These are phyloP conservation scores for Tachysurus fulvidraco DNA, from an alignment of 2,113 vertebrate species.

Conservation along the genomic window DNA sequence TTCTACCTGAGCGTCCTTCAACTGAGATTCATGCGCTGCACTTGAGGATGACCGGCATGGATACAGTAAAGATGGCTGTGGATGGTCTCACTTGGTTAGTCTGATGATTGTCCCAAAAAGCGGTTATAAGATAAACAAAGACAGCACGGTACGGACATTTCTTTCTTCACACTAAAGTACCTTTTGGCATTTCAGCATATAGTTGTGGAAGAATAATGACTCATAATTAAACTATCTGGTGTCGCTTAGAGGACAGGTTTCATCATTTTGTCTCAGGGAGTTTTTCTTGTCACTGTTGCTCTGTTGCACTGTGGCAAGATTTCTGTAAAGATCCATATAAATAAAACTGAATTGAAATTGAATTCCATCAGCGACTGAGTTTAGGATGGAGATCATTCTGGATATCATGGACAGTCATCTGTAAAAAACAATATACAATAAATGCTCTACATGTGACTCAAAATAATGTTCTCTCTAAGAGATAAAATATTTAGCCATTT, in stretches of 20 bases:
- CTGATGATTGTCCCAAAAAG: not conserved
- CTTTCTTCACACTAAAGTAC: not conserved
- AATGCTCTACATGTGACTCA: not conserved
- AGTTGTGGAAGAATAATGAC: not conserved
- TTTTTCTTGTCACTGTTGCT: not conserved
- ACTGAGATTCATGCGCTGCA: not conserved
- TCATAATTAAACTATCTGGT: not conserved
- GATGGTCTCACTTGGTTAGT: not conserved
- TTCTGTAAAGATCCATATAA: not conserved
- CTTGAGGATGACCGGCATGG: not conserved
- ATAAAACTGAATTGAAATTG: not conserved
- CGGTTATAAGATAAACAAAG: not conserved
- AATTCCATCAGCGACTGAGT: not conserved
- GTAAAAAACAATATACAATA: not conserved
- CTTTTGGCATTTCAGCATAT: not conserved
- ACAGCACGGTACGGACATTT: not conserved
- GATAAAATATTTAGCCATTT: not conserved
- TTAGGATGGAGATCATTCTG: not conserved
- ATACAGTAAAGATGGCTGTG: not conserved
- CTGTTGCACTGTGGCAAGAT: not conserved
- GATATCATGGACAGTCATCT: not conserved
- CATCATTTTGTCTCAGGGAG: not conserved
- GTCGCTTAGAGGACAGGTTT: not conserved
- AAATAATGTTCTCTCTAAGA: not conserved
- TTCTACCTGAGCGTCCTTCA: not conserved